These are phyloP conservation scores for Halichoerus grypus DNA, from an alignment of 2,113 vertebrate species.

Conservation along the genomic window DNA sequence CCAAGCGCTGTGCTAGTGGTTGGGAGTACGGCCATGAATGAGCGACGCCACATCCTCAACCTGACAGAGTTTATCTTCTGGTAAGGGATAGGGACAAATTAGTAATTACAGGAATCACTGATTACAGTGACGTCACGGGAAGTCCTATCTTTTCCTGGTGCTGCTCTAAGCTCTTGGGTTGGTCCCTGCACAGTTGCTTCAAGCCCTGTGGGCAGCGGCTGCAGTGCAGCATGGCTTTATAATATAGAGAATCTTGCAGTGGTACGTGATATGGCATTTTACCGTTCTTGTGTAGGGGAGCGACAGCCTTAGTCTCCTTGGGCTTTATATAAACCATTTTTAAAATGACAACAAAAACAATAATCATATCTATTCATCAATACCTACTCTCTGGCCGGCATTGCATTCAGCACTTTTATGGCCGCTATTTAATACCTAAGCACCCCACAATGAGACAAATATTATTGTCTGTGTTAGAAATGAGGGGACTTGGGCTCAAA, in stretches of 20 bases:
- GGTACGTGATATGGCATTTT: not conserved
- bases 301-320: not conserved
- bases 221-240: not conserved
- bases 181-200: not conserved
- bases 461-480: constrained; percentile 22
- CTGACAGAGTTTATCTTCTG: not conserved
- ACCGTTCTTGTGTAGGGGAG: not conserved
- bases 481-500: not conserved
- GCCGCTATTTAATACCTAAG: not conserved
- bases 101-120: not conserved
- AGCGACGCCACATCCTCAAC: not conserved
- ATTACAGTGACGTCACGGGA: not conserved
- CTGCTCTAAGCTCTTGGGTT: not conserved
- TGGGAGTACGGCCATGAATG: not conserved
- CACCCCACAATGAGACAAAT: not conserved
- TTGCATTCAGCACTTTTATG: not conserved
- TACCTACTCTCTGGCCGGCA: not conserved
- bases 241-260: not conserved
- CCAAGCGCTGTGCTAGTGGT: not conserved
- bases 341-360: not conserved
- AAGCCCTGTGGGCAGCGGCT: not conserved
- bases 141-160: not conserved
- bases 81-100: not conserved
- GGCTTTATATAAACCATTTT: not conserved
- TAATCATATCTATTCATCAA: not conserved